Conservation (phyloP, 2,797 vertebrate genomes). For the Microctenopoma steveboyesi region DNA sequence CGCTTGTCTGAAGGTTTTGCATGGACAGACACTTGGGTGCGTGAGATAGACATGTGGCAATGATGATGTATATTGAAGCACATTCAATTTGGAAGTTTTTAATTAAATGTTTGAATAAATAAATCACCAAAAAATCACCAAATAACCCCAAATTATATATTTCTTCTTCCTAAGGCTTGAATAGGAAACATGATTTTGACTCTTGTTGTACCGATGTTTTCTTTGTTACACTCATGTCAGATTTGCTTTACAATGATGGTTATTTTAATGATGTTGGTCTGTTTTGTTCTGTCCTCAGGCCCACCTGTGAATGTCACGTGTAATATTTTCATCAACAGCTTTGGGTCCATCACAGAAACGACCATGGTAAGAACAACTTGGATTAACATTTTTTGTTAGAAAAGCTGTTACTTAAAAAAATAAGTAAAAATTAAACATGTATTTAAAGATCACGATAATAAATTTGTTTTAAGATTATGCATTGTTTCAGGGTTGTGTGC, state of each 20-base stretch:
- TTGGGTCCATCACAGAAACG: slow-evolving; percentile 94
- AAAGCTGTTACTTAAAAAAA: not conserved
- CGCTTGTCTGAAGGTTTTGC: not conserved
- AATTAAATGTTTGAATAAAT: too few species aligned
- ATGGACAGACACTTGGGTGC: not conserved
- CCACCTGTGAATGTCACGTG: slow-evolving; percentile 94
- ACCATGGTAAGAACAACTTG: slow-evolving; percentile 89
- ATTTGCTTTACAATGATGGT: slow-evolving; percentile 1
- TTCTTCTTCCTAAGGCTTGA: not conserved
- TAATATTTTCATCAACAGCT: slow-evolving; percentile 98
- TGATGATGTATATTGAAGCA: not conserved
- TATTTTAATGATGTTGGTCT: slow-evolving; percentile 2
- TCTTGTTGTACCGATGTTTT: slow-evolving; percentile 9
- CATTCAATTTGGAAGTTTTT: too few species aligned
- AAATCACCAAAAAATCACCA: not conserved
- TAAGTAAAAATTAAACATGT: not conserved
- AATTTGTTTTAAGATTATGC: not conserved
- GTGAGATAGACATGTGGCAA: too few species aligned
- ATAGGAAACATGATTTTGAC: not conserved
- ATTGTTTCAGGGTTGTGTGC: not conserved
- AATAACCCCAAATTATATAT: not conserved
- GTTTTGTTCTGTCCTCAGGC: slow-evolving; percentile 78
- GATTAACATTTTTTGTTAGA: not conserved
- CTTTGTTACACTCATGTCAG: slow-evolving; percentile 21
- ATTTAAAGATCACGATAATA: not conserved